A percentile compares a stretch with the other conserved stretches of the same genome.
Evolutionary conservation across 2,888 invertebrate species (phyloP).

Genomic region (Eristalis tenax): DNA sequence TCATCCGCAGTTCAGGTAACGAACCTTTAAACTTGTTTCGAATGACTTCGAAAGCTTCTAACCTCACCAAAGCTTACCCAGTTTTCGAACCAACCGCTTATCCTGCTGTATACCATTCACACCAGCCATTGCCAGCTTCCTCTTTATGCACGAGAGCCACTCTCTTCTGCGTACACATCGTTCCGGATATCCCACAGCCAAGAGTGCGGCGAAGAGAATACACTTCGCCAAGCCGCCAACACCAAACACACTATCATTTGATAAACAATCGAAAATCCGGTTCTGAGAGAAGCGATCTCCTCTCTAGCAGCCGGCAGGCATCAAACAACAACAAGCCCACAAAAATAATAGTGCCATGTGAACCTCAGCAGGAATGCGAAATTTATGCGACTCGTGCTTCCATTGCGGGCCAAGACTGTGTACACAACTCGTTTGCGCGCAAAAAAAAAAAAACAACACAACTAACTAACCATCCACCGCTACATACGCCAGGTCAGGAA

Average conservation of each 20-base stretch:
- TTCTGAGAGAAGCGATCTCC: constrained; percentile 50
- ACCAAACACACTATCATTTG: constrained; percentile 32
- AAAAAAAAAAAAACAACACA: constrained; percentile 1
- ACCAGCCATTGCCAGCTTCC: constrained; percentile 10
- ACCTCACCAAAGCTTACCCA: constrained; percentile 4
- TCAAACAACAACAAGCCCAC: constrained; percentile 26
- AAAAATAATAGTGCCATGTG: constrained; percentile 64
- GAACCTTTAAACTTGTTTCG: too few species aligned
- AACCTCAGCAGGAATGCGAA: constrained; percentile 64
- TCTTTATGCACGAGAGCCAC: not conserved
- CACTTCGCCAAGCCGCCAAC: constrained; percentile 1
- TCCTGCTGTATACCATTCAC: constrained; percentile 14
- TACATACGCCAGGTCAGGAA: constrained; percentile 70
- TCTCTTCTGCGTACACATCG: constrained; percentile 10
- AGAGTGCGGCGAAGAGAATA: constrained; percentile 44
- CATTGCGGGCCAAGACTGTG: constrained; percentile 62
- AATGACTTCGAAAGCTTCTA: too few species aligned
- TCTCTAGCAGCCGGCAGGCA: constrained; percentile 25
- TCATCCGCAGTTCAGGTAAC: too few species aligned
- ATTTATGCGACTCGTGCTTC: constrained; percentile 65
- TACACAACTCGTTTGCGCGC: constrained; percentile 65
- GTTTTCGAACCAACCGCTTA: not conserved
- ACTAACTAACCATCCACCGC: constrained; percentile 22
- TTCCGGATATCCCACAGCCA: not conserved
- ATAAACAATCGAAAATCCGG: constrained; percentile 65